These are phyloP conservation scores for Nyctereutes procyonoides DNA, from an alignment of 2,113 vertebrate species.

Conservation along the genomic window DNA sequence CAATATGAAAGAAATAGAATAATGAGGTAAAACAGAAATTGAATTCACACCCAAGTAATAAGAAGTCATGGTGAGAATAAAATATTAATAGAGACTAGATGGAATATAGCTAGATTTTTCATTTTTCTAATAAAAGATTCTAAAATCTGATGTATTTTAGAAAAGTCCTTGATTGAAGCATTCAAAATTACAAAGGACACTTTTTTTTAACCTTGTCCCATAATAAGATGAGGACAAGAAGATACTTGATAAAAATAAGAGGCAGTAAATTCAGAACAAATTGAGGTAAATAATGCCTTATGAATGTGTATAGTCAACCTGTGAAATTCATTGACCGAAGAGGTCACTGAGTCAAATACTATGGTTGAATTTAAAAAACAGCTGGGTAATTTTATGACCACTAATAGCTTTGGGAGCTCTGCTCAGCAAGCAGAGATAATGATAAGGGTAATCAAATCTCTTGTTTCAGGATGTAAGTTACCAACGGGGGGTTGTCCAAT, in stretches of 20 bases:
- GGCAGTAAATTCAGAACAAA: constrained; percentile 76
- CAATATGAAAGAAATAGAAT: constrained; percentile 22
- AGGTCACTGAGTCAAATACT: constrained; percentile 76
- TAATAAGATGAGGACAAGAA: constrained; percentile 67
- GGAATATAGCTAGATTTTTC: background rate
- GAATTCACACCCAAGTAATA: constrained; percentile 31
- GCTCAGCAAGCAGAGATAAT: constrained; percentile 73
- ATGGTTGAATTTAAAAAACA: constrained; percentile 73
- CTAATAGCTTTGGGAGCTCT: constrained; percentile 70
- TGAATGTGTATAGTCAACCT: constrained; percentile 69
- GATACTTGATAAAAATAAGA: constrained; percentile 69
- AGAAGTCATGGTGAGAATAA: constrained; percentile 56
- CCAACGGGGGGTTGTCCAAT: background rate
- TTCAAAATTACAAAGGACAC: constrained; percentile 63
- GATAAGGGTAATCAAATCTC: constrained; percentile 71
- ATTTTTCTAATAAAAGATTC: constrained; percentile 20
- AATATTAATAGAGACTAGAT: constrained; percentile 37
- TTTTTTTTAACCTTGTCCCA: constrained; percentile 60
- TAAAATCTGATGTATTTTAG: constrained; percentile 46
- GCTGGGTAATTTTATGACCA: constrained; percentile 72
- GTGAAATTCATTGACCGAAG: constrained; percentile 75
- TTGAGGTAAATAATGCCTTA: constrained; percentile 78
- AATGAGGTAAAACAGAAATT: background rate
- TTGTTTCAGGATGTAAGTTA: constrained; percentile 68
- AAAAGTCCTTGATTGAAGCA: constrained; percentile 50